Percentiles rank a stretch among this genome's conserved stretches.
Evolutionary conservation across 2,797 vertebrate genomes (phyloP).

Genomic region (Clarias pachynema): DNA sequence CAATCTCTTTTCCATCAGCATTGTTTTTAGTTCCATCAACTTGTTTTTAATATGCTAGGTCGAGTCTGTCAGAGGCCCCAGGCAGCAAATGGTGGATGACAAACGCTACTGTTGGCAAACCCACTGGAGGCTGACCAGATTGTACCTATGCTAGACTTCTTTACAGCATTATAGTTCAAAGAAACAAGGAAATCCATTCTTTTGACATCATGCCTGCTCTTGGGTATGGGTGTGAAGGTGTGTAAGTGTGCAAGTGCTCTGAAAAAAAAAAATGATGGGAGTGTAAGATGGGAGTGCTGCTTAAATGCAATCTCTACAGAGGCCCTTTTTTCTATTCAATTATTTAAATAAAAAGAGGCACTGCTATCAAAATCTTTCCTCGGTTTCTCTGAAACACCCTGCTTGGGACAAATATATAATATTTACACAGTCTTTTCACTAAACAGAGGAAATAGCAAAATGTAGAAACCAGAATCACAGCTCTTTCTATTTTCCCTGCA

Average conservation of each 20-base stretch:
- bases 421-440: conserved; percentile 74
- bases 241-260: conserved; percentile 27
- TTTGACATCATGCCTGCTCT: conserved; percentile 61
- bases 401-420: conserved; percentile 69
- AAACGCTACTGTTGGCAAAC: conserved; percentile 68
- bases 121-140: conserved; percentile 75
- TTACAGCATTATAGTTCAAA: conserved; percentile 70
- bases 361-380: conserved; percentile 67
- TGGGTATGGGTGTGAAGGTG: conserved; percentile 36
- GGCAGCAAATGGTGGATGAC: conserved; percentile 70
- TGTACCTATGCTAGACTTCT: conserved; percentile 68
- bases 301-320: conserved; percentile 74
- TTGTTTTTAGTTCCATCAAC: conserved; percentile 68
- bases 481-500: conserved; percentile 32
- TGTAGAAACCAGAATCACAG: conserved; percentile 76
- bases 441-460: conserved; percentile 66
- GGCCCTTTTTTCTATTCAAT: conserved; percentile 77
- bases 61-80: conserved; percentile 74
- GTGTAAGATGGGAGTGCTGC: conserved; percentile 61
- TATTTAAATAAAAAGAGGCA: conserved; percentile 75
- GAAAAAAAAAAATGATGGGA: background rate
- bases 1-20: conserved; percentile 51
- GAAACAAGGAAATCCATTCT: conserved; percentile 54
- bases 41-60: conserved; percentile 71
- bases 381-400: conserved; percentile 69